phyloP scores from a whole-genome alignment of 1,140 invertebrate genomes.

The Campoletis sonorensis region DNA sequence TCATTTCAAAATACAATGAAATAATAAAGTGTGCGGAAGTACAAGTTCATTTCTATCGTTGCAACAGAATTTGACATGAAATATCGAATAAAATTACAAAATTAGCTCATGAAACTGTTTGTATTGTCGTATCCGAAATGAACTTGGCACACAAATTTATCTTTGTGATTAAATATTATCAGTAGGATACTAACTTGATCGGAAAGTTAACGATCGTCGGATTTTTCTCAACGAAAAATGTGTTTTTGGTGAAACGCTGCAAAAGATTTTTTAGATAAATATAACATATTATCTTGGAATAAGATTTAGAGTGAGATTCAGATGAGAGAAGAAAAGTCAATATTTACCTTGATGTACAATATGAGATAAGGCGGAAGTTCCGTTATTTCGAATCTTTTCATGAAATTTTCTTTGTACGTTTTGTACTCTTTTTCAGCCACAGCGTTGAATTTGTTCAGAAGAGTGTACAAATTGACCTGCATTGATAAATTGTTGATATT shows the following conservation, averaged over 20 bases:
- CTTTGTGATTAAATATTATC: too few species aligned
- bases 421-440: conserved; percentile 98
- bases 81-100: too few species aligned
- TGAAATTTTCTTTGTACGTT: conserved; percentile 98
- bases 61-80: too few species aligned
- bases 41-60: too few species aligned
- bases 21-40: too few species aligned
- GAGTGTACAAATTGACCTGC: conserved; percentile 94
- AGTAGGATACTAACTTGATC: conserved; percentile 88
- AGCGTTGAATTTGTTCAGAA: conserved; percentile 98
- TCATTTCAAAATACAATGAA: background rate
- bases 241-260: conserved; percentile 98
- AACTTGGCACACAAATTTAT: too few species aligned
- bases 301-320: too few species aligned
- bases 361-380: conserved; percentile 98
- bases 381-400: conserved; percentile 98
- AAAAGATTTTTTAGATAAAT: conserved; percentile 58
- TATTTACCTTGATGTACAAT: conserved; percentile 91
- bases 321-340: too few species aligned
- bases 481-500: conserved; percentile 60
- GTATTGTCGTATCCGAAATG: too few species aligned
- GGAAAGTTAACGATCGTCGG: conserved; percentile 99
- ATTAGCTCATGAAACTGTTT: too few species aligned
- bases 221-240: conserved; percentile 99
- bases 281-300: too few species aligned